Percentiles rank a stretch among this genome's conserved stretches.
phyloP scores from a whole-genome alignment of 2,113 vertebrate species.

The Lepus timidus region DNA sequence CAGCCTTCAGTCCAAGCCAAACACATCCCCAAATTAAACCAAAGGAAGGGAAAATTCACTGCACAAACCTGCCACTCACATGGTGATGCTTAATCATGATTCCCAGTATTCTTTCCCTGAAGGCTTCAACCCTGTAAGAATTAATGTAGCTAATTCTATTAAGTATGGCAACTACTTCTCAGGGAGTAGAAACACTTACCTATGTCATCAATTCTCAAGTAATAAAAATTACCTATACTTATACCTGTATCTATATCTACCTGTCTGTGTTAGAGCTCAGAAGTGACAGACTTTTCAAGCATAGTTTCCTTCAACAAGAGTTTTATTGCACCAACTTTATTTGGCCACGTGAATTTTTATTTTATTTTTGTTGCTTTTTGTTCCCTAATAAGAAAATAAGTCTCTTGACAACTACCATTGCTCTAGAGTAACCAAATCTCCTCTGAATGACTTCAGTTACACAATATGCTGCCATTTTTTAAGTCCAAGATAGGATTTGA shows the following conservation, averaged over 20 bases:
- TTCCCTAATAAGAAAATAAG: slow-evolving; percentile 50
- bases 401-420: neutral
- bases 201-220: neutral
- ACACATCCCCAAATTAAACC: neutral
- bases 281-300: neutral
- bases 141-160: neutral
- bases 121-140: neutral
- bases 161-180: neutral
- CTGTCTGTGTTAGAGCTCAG: neutral
- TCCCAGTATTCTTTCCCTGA: neutral
- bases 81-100: neutral
- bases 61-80: neutral
- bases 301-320: neutral
- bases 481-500: neutral
- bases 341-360: neutral
- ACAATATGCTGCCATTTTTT: slow-evolving; percentile 18
- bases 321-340: neutral
- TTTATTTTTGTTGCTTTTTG: neutral
- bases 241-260: neutral
- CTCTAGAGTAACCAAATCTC: slow-evolving; percentile 25
- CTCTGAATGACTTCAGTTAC: neutral
- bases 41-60: neutral
- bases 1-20: neutral
- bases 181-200: neutral
- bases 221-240: neutral